Evolutionary conservation across 2,888 invertebrate species (phyloP).

Genomic region (Brenthis hecate): DNA sequence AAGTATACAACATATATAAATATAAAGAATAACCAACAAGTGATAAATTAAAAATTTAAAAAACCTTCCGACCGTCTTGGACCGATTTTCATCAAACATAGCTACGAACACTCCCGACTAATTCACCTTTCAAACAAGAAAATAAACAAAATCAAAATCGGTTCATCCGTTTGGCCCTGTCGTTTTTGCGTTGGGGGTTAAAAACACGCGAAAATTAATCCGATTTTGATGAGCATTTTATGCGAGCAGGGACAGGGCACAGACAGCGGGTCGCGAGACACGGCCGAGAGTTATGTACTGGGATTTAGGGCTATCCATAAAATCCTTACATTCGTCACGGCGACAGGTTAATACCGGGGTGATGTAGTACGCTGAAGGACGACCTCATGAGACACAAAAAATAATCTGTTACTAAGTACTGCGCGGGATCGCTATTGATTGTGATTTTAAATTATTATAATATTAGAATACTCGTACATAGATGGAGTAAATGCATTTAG

Average conservation of each 20-base stretch:
- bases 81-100: too few species aligned
- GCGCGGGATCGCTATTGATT: slow-evolving; percentile 18
- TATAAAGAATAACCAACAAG: not conserved
- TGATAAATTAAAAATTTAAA: too few species aligned
- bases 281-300: slow-evolving; percentile 24
- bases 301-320: slow-evolving; percentile 26
- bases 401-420: slow-evolving; percentile 30
- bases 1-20: too few species aligned
- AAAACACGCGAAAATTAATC: slow-evolving; percentile 15
- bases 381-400: slow-evolving; percentile 8
- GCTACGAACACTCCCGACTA: too few species aligned
- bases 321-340: slow-evolving; percentile 33
- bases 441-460: not conserved
- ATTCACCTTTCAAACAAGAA: too few species aligned
- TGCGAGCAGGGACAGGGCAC: not conserved
- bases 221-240: slow-evolving; percentile 7
- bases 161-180: too few species aligned
- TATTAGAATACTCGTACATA: too few species aligned
- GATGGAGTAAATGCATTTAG: too few species aligned
- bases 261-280: slow-evolving; percentile 2
- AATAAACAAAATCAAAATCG: too few species aligned
- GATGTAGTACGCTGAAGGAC: slow-evolving; percentile 29
- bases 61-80: too few species aligned
- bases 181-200: too few species aligned
- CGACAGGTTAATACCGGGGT: slow-evolving; percentile 33